phyloP scores from a whole-genome alignment of 37 sponge, comb jelly and placozoan species.

The Theonella swinhoei region DNA sequence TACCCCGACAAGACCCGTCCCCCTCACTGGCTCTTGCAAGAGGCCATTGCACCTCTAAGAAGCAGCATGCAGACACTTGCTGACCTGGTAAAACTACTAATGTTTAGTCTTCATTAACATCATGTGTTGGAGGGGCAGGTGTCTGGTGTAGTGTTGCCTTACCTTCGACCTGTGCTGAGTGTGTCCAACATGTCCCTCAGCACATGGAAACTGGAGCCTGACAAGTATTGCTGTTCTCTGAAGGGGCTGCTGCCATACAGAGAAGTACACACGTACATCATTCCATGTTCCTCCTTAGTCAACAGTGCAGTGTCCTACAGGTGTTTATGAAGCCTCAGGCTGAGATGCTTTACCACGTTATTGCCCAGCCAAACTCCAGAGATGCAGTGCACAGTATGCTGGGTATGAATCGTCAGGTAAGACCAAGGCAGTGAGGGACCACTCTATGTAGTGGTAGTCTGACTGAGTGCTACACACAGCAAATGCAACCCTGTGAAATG shows the following conservation, averaged over 20 bases:
- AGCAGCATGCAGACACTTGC: slow-evolving; percentile 44
- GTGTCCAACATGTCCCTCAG: slow-evolving; percentile 47
- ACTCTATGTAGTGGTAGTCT: too few species aligned
- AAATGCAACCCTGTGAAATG: slow-evolving; percentile 35
- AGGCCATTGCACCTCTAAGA: slow-evolving; percentile 26
- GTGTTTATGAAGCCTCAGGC: slow-evolving; percentile 36
- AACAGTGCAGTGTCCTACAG: slow-evolving; percentile 13
- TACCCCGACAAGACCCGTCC: slow-evolving; percentile 44
- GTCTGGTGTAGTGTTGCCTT: slow-evolving; percentile 44
- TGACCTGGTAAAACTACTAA: slow-evolving; percentile 52
- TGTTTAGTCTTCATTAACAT: too few species aligned
- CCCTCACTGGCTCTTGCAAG: slow-evolving; percentile 58
- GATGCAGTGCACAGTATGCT: slow-evolving; percentile 52
- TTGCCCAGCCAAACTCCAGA: slow-evolving; percentile 70
- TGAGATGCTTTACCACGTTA: slow-evolving; percentile 54
- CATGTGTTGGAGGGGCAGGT: too few species aligned
- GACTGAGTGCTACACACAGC: background rate
- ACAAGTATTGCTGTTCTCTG: slow-evolving; percentile 41
- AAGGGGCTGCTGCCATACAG: slow-evolving; percentile 72
- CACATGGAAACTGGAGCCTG: slow-evolving; percentile 64
- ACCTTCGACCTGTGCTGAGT: slow-evolving; percentile 60
- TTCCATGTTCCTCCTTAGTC: background rate
- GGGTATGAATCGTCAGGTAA: slow-evolving; percentile 17
- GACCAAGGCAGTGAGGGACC: background rate
- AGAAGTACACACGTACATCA: slow-evolving; percentile 22